A percentile compares a stretch with the other conserved stretches of the same genome.
Conservation (phyloP, 2,797 vertebrate species). For the Lepilemur septentrionalis region DNA sequence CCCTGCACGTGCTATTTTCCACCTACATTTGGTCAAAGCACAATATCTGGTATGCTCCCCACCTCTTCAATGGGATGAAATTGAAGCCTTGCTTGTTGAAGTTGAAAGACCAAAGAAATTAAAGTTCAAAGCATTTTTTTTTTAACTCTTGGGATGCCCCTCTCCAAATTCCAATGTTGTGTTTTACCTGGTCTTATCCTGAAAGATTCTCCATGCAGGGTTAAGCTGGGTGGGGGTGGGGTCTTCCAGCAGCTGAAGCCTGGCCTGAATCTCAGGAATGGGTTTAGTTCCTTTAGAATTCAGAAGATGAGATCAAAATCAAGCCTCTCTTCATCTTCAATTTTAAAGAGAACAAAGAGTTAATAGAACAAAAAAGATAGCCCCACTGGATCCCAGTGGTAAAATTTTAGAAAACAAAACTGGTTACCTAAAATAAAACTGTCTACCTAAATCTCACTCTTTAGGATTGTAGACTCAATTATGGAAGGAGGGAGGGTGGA, state of each 20-base stretch:
- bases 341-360: background rate
- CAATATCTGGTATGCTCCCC: background rate
- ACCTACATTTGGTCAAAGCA: background rate
- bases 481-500: too few species aligned
- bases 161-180: background rate
- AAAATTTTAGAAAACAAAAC: background rate
- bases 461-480: background rate
- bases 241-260: background rate
- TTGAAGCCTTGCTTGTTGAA: background rate
- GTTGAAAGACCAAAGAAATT: background rate
- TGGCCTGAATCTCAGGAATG: background rate
- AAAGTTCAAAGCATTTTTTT: too few species aligned
- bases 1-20: background rate
- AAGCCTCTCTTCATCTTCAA: background rate
- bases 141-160: background rate
- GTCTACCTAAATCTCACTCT: accelerated
- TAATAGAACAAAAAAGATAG: background rate
- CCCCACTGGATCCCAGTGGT: background rate
- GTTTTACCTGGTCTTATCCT: background rate
- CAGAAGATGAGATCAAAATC: too few species aligned
- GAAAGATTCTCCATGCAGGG: accelerated
- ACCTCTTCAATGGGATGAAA: background rate
- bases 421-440: background rate
- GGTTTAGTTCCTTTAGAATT: background rate
- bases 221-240: background rate